A percentile compares a stretch with the other conserved stretches of the same genome.
These are phyloP conservation scores for Montipora capricornis DNA, from an alignment of 64 coral and sea anemone genomes.

Conservation along the genomic window DNA sequence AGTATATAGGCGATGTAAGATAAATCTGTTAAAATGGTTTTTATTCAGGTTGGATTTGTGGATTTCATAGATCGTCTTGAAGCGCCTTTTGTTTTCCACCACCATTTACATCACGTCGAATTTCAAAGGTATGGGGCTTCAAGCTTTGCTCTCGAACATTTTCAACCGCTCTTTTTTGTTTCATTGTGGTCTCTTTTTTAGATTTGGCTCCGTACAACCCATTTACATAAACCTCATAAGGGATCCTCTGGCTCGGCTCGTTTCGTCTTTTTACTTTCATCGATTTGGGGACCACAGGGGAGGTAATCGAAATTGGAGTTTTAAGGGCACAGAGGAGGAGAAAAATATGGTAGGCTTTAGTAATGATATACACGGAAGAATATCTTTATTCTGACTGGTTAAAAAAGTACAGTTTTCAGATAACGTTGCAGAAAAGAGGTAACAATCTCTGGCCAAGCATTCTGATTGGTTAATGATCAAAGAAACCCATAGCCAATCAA, in stretches of 20 bases:
- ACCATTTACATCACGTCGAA: slow-evolving; percentile 65
- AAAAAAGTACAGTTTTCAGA: too few relatives aligned
- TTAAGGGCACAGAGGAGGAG: slow-evolving; percentile 30
- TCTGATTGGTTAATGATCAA: too few relatives aligned
- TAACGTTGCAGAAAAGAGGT: too few relatives aligned
- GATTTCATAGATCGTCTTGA: slow-evolving; percentile 48
- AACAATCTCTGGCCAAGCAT: too few relatives aligned
- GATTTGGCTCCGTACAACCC: slow-evolving; percentile 63
- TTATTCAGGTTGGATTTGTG: slow-evolving; percentile 62
- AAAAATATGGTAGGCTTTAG: slow-evolving; percentile 42
- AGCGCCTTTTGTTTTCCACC: slow-evolving; percentile 65
- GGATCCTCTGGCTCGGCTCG: slow-evolving; percentile 64
- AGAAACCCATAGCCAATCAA: too few relatives aligned
- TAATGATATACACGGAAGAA: too few relatives aligned
- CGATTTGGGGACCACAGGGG: slow-evolving; percentile 74
- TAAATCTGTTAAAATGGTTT: neutral
- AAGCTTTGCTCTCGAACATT: too few relatives aligned
- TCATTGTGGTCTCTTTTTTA: neutral
- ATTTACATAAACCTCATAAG: slow-evolving; percentile 83
- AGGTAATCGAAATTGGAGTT: neutral
- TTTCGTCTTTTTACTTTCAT: slow-evolving; percentile 74
- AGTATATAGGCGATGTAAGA: too few relatives aligned
- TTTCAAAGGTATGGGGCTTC: slow-evolving; percentile 60
- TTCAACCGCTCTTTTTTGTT: neutral
- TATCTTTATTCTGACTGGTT: too few relatives aligned